phyloP scores from a whole-genome alignment of 2,113 vertebrate species.

The Grammomys dolichurus region DNA sequence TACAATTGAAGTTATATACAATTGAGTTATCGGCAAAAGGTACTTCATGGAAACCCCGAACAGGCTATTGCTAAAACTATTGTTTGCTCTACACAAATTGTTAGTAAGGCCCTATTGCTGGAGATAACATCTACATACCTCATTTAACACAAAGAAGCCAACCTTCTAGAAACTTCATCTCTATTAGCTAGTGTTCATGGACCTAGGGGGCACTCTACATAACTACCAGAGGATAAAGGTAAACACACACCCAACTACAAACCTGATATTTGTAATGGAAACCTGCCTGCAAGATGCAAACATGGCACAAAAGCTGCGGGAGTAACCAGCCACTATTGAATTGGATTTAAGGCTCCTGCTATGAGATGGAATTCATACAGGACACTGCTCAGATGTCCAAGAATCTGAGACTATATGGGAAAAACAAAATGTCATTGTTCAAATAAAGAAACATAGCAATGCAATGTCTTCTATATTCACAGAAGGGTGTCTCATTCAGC shows the following conservation, averaged over 20 bases:
- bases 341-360: background rate
- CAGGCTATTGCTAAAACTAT: background rate
- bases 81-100: background rate
- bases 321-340: background rate
- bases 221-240: background rate
- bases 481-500: background rate
- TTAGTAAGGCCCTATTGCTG: background rate
- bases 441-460: background rate
- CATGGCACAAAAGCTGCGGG: background rate
- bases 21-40: background rate
- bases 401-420: background rate
- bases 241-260: background rate
- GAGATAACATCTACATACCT: background rate
- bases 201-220: background rate
- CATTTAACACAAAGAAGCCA: background rate
- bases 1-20: background rate
- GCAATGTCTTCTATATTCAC: background rate
- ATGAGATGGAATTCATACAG: background rate
- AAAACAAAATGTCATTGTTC: background rate
- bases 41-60: background rate
- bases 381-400: background rate
- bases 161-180: background rate
- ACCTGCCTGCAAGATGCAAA: background rate
- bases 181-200: background rate
- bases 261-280: background rate